Evolutionary conservation across 2,888 invertebrate genomes (phyloP), one percentile per base, ranked within the genome.

Genomic region (Pteria penguin): DNA sequence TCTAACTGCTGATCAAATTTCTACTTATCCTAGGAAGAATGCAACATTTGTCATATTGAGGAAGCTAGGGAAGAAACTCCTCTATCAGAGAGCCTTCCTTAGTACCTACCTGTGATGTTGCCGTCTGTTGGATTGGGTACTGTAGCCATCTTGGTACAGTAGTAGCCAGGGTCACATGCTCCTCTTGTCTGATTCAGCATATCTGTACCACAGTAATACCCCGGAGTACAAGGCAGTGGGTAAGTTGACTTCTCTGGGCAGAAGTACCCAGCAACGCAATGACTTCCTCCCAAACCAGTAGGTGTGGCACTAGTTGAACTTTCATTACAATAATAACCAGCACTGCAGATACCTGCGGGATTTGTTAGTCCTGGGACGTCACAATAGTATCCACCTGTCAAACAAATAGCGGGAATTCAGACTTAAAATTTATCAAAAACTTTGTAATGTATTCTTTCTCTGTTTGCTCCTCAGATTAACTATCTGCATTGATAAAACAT

Each of bases 281-380:
- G 79, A 29, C 81, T 82, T 26, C 89, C 89, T 18, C 84, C 85
- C 8, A 72, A 66, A 45, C 85, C 84, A 4, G 86, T 80, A 5
- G 90, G 91, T 86, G 96, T 96, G 27, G 95, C 96, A 4, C 82
- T 84, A 89, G 95, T 97, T 0, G 98, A 97, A 86, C 98, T 98
- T 83, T 97, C 97, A 14, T 98, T 98, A 91, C 99, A 99, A 90
- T 98, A 91, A 78, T 88, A 91, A 0, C 91, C 90, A 14, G 87
- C 85, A 45, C 63, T 63, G 78, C 91, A 91, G 18, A 82, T 75
- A 11, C 90, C 91, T 11, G 86, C 82, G 0, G 90, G 89, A 8
- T 22, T 33, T 0, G 86, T 66, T 1, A 89, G 79, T 0, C 88
- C 90, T 14, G 79, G 60, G 32, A 82, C 82, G 33, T 82, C 85